phyloP scores from a whole-genome alignment of 1,140 invertebrate genomes.

The Hylyphantes graminicola region DNA sequence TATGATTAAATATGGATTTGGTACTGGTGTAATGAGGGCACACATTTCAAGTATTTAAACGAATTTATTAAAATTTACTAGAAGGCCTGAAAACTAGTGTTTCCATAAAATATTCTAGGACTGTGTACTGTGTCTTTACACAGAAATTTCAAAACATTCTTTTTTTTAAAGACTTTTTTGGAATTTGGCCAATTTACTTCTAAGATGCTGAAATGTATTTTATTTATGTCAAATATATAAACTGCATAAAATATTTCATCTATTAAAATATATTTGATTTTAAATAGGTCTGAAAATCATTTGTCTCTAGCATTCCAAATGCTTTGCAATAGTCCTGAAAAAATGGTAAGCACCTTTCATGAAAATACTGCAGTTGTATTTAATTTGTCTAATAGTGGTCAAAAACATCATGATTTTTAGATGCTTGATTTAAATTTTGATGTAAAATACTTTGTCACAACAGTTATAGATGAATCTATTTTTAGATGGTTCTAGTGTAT shows the following conservation, averaged over 20 bases:
- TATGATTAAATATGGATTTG: background rate
- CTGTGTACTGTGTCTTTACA: background rate
- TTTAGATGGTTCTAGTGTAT: conserved; percentile 6
- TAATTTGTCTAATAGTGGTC: background rate
- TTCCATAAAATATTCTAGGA: background rate
- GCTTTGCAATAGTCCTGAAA: background rate
- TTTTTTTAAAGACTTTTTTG: background rate
- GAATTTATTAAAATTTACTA: too few species aligned
- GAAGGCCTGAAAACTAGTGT: background rate
- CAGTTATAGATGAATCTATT: background rate
- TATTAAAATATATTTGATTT: background rate
- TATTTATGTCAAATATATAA: background rate
- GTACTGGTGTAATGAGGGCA: background rate
- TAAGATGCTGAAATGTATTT: background rate
- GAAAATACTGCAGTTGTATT: background rate
- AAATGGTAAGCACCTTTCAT: background rate
- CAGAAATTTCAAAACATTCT: background rate
- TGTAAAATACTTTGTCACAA: background rate
- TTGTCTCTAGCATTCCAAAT: background rate
- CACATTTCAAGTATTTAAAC: background rate
- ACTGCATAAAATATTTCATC: background rate
- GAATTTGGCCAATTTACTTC: background rate
- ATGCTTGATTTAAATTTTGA: background rate
- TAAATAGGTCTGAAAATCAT: background rate
- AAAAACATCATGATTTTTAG: background rate